Percentiles rank a stretch among this genome's conserved stretches.
These are phyloP conservation scores for Aptenodytes forsteri DNA, from an alignment of 2,113 vertebrate species.

Conservation along the genomic window DNA sequence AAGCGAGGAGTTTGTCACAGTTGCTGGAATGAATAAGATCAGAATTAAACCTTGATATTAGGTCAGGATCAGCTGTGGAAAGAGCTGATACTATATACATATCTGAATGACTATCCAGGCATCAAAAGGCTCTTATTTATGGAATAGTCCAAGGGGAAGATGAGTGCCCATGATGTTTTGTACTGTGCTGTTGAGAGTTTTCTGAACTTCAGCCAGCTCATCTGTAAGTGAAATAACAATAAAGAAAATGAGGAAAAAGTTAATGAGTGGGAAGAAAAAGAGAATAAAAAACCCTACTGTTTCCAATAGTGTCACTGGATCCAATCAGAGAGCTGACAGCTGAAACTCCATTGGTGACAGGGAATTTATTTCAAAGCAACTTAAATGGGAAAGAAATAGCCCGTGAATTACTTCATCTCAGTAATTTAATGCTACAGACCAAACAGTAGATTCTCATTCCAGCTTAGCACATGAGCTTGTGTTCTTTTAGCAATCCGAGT, in stretches of 20 bases:
- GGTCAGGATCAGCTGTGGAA: neutral
- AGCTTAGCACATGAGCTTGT: neutral
- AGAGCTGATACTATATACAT: neutral
- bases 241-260: neutral
- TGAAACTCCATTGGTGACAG: neutral
- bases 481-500: neutral
- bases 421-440: neutral
- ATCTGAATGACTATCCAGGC: neutral
- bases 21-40: neutral
- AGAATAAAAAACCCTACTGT: neutral
- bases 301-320: neutral
- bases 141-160: neutral
- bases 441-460: slow-evolving; percentile 2
- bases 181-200: neutral
- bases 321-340: neutral
- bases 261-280: slow-evolving; percentile 7
- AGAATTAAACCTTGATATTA: neutral
- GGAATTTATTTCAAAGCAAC: slow-evolving; percentile 7
- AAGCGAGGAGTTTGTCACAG: neutral
- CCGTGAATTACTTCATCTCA: neutral
- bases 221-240: slow-evolving; percentile 12
- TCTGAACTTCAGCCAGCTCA: neutral
- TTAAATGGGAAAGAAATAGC: slow-evolving; percentile 22
- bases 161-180: neutral
- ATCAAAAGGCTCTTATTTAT: neutral